A percentile compares a stretch with the other conserved stretches of the same genome.
phyloP scores from a whole-genome alignment of 2,797 vertebrate species.

The Poliocrania exsul region DNA sequence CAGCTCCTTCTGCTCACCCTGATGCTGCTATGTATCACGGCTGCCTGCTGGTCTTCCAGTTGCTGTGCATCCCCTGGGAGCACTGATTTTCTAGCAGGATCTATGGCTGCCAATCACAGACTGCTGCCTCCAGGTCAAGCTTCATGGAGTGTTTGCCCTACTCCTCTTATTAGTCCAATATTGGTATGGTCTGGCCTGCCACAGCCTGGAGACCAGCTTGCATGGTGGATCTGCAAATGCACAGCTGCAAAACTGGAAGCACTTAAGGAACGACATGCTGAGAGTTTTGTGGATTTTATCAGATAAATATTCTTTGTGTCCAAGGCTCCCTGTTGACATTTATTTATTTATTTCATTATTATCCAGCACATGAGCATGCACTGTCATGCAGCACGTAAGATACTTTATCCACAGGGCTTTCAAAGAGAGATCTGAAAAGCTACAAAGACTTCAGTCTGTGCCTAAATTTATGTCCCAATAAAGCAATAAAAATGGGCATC shows the following conservation, averaged over 20 bases:
- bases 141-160: background rate
- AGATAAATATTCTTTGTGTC: background rate
- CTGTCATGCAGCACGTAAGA: background rate
- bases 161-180: background rate
- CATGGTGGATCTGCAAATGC: background rate
- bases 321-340: background rate
- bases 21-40: accelerated
- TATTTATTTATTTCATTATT: background rate
- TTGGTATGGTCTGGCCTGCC: background rate
- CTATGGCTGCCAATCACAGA: accelerated
- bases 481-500: background rate
- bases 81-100: background rate
- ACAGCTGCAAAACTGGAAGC: background rate
- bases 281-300: background rate
- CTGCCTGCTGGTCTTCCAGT: background rate
- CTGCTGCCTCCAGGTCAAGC: background rate
- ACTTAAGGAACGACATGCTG: background rate
- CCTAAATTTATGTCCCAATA: background rate
- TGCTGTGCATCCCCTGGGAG: background rate
- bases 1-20: background rate
- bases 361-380: background rate
- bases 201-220: background rate
- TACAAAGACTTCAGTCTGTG: background rate
- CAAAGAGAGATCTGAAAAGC: background rate
- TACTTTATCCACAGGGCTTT: background rate